Evolutionary conservation across 2,113 vertebrate genomes (phyloP).

Genomic region (Corapipo altera): DNA sequence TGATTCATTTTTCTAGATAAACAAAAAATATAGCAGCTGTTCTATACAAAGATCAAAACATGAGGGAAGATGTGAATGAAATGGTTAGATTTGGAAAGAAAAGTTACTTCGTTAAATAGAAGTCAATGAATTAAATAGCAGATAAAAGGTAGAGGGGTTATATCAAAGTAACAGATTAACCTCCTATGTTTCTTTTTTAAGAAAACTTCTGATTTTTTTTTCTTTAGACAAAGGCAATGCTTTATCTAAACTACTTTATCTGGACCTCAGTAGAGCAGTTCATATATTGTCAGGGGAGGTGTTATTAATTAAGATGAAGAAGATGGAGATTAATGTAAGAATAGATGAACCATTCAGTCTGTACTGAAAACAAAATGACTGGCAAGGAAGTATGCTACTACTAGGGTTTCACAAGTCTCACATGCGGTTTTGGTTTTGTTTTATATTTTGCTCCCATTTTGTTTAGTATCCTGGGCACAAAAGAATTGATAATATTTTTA

Average conservation of each 20-base stretch:
- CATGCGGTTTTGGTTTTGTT: neutral
- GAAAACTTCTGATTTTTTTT: neutral
- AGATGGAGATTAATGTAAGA: neutral
- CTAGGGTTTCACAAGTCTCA: neutral
- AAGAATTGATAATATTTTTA: neutral
- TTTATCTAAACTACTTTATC: constrained; percentile 3
- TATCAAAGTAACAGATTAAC: neutral
- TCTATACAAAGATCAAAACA: neutral
- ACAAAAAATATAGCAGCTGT: neutral
- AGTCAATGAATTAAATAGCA: neutral
- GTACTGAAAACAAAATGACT: neutral
- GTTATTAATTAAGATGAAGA: constrained; percentile 23
- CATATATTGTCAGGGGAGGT: neutral
- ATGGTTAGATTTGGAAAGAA: neutral
- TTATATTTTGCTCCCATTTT: neutral
- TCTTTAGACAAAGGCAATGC: neutral
- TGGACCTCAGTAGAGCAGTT: neutral
- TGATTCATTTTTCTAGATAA: neutral
- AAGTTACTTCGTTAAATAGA: neutral
- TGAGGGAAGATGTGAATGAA: neutral
- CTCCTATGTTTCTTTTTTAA: neutral
- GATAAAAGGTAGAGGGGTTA: neutral
- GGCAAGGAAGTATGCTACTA: neutral
- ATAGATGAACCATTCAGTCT: neutral
- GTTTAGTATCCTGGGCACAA: neutral